Evolutionary conservation across 2,797 vertebrate genomes (phyloP).

Genomic region (Crenuchus spilurus): DNA sequence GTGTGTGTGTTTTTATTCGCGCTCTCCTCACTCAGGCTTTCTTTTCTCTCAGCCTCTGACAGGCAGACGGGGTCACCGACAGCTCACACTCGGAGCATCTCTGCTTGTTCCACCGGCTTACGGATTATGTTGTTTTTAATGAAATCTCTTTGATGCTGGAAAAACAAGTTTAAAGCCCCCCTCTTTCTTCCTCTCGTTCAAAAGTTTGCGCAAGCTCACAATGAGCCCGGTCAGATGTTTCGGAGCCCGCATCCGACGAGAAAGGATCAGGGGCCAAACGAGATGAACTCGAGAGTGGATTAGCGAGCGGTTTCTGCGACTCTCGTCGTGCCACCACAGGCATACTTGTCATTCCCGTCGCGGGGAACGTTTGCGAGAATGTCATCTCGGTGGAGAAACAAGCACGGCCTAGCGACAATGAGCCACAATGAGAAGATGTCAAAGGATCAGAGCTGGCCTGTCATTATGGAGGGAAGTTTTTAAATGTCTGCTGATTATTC

Average conservation of each 20-base stretch:
- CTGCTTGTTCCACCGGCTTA: slow-evolving; percentile 71
- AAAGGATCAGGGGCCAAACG: slow-evolving; percentile 38
- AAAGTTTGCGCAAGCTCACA: slow-evolving; percentile 34
- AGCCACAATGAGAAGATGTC: slow-evolving; percentile 7
- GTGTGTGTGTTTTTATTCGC: background rate
- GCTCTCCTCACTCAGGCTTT: slow-evolving; percentile 19
- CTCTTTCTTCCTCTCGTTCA: background rate
- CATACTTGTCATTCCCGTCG: background rate
- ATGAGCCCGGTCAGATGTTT: slow-evolving; percentile 28
- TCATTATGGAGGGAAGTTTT: slow-evolving; percentile 32
- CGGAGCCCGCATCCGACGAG: slow-evolving; percentile 24
- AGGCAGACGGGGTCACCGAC: slow-evolving; percentile 49
- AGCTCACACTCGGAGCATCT: slow-evolving; percentile 50
- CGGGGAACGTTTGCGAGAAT: background rate
- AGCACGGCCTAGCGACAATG: background rate
- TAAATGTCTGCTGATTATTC: slow-evolving; percentile 24
- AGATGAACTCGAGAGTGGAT: slow-evolving; percentile 37
- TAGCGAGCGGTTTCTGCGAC: slow-evolving; percentile 6
- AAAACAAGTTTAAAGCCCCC: slow-evolving; percentile 38
- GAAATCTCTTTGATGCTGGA: slow-evolving; percentile 44
- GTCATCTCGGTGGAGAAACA: slow-evolving; percentile 22
- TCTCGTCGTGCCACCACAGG: background rate
- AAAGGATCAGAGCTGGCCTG: background rate
- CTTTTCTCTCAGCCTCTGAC: slow-evolving; percentile 25
- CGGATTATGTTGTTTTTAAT: slow-evolving; percentile 75